Evolutionary conservation across 2,888 invertebrate genomes (phyloP).

Genomic region (Drosophila kambysellisi): DNA sequence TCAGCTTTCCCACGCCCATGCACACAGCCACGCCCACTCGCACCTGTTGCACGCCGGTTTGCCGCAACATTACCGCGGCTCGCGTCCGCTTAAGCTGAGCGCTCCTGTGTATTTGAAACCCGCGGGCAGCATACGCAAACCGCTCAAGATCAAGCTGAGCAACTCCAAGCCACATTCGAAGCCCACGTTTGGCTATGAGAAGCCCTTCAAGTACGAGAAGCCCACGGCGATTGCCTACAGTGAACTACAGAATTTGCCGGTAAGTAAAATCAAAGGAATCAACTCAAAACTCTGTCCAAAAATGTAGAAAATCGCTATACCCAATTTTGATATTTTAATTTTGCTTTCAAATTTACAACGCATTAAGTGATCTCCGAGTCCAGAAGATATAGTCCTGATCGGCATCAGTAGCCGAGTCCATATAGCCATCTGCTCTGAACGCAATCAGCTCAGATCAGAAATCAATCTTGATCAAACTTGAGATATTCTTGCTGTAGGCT

Average conservation of each 20-base stretch:
- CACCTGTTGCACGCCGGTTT: slow-evolving; percentile 49
- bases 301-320: background rate
- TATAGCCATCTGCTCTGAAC: too few species aligned
- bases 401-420: background rate
- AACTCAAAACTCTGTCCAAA: background rate
- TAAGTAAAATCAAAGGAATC: slow-evolving; percentile 57
- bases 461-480: background rate
- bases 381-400: background rate
- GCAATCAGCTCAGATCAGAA: background rate
- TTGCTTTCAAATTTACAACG: background rate
- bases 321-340: background rate
- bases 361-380: background rate
- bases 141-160: slow-evolving; percentile 82
- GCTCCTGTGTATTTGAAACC: slow-evolving; percentile 70
- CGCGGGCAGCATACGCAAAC: slow-evolving; percentile 70
- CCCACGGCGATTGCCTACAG: slow-evolving; percentile 75
- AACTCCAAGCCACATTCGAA: slow-evolving; percentile 74
- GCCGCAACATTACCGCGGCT: slow-evolving; percentile 56
- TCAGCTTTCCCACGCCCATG: slow-evolving; percentile 42
- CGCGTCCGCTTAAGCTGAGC: slow-evolving; percentile 59
- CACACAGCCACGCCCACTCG: slow-evolving; percentile 55
- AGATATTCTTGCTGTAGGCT: background rate
- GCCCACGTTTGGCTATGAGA: slow-evolving; percentile 76
- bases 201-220: slow-evolving; percentile 83
- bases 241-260: slow-evolving; percentile 80